Percentiles rank a stretch among this genome's conserved stretches.
These are phyloP conservation scores for Collichthys lucidus DNA, from an alignment of 2,113 vertebrate genomes.

Conservation along the genomic window DNA sequence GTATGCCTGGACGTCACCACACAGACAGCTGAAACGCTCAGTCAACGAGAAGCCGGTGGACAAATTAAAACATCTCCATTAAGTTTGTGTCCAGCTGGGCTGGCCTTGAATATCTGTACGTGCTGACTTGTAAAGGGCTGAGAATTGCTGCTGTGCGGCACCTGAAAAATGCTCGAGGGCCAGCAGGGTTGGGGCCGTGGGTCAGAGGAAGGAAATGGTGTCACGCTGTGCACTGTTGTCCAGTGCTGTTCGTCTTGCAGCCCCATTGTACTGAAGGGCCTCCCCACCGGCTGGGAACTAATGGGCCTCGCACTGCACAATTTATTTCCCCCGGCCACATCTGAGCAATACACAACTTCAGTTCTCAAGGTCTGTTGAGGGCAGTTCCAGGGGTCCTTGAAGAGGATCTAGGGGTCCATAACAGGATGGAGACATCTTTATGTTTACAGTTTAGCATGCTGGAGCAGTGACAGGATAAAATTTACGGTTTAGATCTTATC, in stretches of 20 bases:
- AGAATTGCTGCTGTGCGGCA: conserved; percentile 72
- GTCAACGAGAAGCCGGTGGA: conserved; percentile 14
- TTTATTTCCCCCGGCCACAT: conserved; percentile 55
- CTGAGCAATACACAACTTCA: conserved; percentile 15
- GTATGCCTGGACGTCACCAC: neutral
- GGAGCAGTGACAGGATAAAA: neutral
- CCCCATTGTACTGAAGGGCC: conserved; percentile 74
- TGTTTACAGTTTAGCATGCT: neutral
- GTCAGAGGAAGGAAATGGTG: conserved; percentile 84
- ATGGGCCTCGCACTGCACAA: conserved; percentile 66
- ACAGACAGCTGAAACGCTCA: neutral
- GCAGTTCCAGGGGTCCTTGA: conserved; percentile 8
- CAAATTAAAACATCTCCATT: conserved; percentile 44
- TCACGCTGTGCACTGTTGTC: conserved; percentile 80
- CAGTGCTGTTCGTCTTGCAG: conserved; percentile 76
- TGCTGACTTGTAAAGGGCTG: conserved; percentile 53
- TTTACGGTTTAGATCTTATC: neutral
- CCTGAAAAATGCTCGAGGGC: conserved; percentile 72
- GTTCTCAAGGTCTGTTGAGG: conserved; percentile 8
- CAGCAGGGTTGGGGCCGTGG: conserved; percentile 53
- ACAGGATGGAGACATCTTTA: neutral
- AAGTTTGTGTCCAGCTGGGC: conserved; percentile 49
- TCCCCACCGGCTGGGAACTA: conserved; percentile 73
- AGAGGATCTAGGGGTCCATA: neutral
- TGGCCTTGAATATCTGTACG: conserved; percentile 25